Base-by-base conservation (phyloP, 1,140 invertebrate genomes). In the Tetranychus cinnabarinus region DNA sequence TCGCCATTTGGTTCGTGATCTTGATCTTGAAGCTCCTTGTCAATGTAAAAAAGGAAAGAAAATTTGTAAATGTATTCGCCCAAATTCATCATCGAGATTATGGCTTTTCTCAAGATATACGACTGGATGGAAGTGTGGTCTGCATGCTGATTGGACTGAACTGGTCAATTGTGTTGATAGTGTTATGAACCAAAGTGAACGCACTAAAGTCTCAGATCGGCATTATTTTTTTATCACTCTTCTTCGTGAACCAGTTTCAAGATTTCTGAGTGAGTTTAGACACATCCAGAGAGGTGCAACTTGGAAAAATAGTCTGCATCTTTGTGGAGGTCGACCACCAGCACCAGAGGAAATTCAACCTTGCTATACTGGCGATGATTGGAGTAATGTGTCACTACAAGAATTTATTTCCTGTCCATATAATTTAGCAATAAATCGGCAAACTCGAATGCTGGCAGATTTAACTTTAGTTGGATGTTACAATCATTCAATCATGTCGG, bases 51-150 rank as follows among this genome's bases (percentile, higher is more conserved):
- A 82, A 63, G 79, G 82, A 65, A 78, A 81, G 60, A 68, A 63
- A 63, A 65, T 48, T 35, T 65, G 64, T 39, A 47, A 55, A 34
- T 65, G 64, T 50, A 87, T 88, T 74, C 79, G 87, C 68, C 87
- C 87, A 10, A 65, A 68, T 35, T 63, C 76, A 80, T 82, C 69
- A 83, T 50, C 59, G 83, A 90, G 77, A 83, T 63, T 85, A 74
- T 98, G 95, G 95, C 77, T 98, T 56, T 97, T 99, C 75, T 96
- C 90, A 70, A 80, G 95, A 67, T 97, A 96, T 74, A 96, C 92
- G 7, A 96, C 90, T 23, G 95, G 95, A 56, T 98, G 95, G 95
- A 88, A 88, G 69, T 99, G 95, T 77, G 93, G 95, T 58, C 75
- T 98, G 23, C 95, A 98, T 75, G 91, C 95, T 10, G 88, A 98